Conservation (phyloP, 1,140 invertebrate genomes). For the Physella acuta region DNA sequence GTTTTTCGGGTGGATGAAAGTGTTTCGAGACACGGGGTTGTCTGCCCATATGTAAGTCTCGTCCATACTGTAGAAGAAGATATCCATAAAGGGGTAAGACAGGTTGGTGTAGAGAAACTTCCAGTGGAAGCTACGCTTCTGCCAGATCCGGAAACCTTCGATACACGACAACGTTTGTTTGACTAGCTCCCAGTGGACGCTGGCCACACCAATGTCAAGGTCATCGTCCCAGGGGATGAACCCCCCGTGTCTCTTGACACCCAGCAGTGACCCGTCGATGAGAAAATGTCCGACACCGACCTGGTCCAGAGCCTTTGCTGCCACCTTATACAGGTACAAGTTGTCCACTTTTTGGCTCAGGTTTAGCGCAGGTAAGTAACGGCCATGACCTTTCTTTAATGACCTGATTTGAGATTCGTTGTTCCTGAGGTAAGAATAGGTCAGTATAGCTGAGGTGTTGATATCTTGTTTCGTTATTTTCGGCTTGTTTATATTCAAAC, state of each 20-base stretch:
- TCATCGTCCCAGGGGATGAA: slow-evolving; percentile 25
- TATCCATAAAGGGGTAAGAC: slow-evolving; percentile 2
- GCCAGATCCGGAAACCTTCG: neutral
- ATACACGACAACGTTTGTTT: slow-evolving; percentile 14
- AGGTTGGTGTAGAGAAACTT: slow-evolving; percentile 5
- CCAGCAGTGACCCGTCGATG: slow-evolving; percentile 13
- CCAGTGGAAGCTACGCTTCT: neutral
- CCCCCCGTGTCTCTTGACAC: slow-evolving; percentile 11
- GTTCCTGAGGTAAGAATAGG: neutral
- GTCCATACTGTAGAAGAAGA: slow-evolving; percentile 8
- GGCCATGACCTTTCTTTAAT: neutral
- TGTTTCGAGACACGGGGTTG: neutral
- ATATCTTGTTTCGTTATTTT: neutral
- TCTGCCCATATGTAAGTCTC: slow-evolving; percentile 3
- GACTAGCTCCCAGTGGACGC: neutral
- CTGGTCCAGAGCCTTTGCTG: neutral
- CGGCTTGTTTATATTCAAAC: neutral
- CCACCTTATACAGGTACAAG: neutral
- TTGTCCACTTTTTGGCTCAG: neutral
- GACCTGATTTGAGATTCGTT: too few species aligned
- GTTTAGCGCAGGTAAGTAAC: neutral
- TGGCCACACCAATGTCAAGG: slow-evolving; percentile 14
- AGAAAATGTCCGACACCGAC: neutral
- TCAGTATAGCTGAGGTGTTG: neutral
- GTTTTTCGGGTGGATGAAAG: neutral